phyloP scores from a whole-genome alignment of 2,113 vertebrate species.

The Benthochromis sp. region DNA sequence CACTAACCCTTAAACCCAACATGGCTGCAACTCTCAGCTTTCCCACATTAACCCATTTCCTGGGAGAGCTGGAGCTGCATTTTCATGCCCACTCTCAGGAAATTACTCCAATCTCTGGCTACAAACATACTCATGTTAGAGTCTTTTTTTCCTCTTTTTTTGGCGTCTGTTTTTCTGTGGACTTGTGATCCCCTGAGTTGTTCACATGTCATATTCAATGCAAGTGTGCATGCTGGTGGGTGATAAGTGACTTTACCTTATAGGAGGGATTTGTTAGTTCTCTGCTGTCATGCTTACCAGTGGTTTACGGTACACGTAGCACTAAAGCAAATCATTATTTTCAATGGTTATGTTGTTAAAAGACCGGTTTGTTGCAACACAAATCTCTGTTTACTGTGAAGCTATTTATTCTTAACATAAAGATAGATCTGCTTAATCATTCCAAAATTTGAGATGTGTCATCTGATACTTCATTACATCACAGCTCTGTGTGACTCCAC shows the following conservation, averaged over 20 bases:
- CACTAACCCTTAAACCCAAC: constrained; percentile 23
- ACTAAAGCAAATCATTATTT: not conserved
- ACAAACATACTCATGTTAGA: not conserved
- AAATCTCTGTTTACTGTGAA: not conserved
- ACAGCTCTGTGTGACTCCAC: not conserved
- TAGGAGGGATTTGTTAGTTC: not conserved
- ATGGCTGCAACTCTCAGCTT: constrained; percentile 19
- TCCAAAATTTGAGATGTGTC: not conserved
- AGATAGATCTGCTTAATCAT: not conserved
- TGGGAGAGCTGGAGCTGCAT: not conserved
- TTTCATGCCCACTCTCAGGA: not conserved
- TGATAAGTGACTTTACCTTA: not conserved
- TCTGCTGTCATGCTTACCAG: not conserved
- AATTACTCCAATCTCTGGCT: constrained; percentile 7
- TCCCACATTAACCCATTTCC: constrained; percentile 35
- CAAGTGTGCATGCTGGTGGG: not conserved
- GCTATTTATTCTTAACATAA: not conserved
- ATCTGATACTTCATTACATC: not conserved
- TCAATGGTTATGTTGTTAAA: not conserved
- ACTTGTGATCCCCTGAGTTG: not conserved
- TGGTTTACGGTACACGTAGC: not conserved
- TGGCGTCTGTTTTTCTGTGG: constrained; percentile 19
- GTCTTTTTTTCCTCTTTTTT: not conserved
- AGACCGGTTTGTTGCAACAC: not conserved
- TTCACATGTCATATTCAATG: not conserved